Base-by-base conservation (phyloP, 92 coral and sea anemone species). In the Paramuricea clavata region DNA sequence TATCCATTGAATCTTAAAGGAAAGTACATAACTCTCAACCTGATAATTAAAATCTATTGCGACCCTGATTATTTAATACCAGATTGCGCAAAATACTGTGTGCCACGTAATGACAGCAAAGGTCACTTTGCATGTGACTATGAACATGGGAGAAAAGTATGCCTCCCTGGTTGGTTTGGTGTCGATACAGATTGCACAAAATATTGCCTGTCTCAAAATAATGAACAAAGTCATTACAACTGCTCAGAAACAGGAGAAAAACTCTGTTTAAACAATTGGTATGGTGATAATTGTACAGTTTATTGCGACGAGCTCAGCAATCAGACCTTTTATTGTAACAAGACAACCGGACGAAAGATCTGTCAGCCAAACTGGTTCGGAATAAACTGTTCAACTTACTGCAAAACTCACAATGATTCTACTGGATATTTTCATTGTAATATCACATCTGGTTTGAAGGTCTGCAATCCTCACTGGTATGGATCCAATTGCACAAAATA, bases 341-440 rank as follows among this genome's bases (percentile, higher is more conserved):
- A 57, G 36, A 49, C 36, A 71, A 85, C 87, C 10, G 90, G 93
- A 12, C 61, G 28, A 39, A 80, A 70, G 72, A 69, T 78, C 19
- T 90, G 93, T 52, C 85, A 28, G 16, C 49, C 39, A 62, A 59
- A 84, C 35, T 89, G 89, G 89, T 90, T 52, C 56, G 93, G 93
- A 21, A 13, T 36, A 4, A 81, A 86, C 67, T 90, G 93, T 42
- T 33, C 44, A 67, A 60, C 60, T 5, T 44, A 72, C 23, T 90
- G 93, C 39, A 26, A 25, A 47, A 42, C 50, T 0, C 6, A 73
- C 13, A 85, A 78, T 78, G 89, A 71, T 13, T 49, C 78, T 12
- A 32, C 6, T 0, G 89, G 86, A 16, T 75, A 89, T 39, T 89
- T 35, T 69, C 17, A 21, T 22, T 82, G 87, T 59, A 54, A 74